Conservation (phyloP, 2,113 vertebrate genomes). For the Orthonyx spaldingii region DNA sequence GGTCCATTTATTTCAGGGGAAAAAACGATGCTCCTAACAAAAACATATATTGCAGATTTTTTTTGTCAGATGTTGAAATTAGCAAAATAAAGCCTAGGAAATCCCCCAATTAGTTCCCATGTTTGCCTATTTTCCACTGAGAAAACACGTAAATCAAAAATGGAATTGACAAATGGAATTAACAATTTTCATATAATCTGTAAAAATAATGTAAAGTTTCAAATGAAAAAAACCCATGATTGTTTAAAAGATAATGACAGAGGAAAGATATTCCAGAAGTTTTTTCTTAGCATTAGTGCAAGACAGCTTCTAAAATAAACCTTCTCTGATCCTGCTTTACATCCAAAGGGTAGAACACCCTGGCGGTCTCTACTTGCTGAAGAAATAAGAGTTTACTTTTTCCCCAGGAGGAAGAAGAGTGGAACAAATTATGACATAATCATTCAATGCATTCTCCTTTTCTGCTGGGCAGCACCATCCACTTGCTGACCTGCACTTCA, state of each 20-base stretch:
- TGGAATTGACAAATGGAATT: not conserved
- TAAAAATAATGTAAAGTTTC: not conserved
- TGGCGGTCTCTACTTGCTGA: not conserved
- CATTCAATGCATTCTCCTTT: not conserved
- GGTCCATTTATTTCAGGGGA: not conserved
- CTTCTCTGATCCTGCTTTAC: not conserved
- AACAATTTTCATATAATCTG: not conserved
- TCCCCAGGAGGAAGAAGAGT: not conserved
- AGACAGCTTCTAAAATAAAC: not conserved
- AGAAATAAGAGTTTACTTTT: not conserved
- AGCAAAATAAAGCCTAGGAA: not conserved
- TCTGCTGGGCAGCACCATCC: not conserved
- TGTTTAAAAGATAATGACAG: not conserved
- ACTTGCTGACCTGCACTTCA: not conserved
- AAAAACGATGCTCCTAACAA: not conserved
- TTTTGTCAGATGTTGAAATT: not conserved
- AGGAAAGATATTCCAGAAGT: not conserved
- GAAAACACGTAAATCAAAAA: not conserved
- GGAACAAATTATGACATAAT: not conserved
- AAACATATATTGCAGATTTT: not conserved
- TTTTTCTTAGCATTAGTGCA: not conserved
- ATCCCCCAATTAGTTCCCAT: not conserved
- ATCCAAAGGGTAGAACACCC: not conserved
- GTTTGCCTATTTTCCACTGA: not conserved
- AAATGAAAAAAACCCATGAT: not conserved